phyloP scores from a whole-genome alignment of 2,888 invertebrate genomes.

The Tribolium freemani region DNA sequence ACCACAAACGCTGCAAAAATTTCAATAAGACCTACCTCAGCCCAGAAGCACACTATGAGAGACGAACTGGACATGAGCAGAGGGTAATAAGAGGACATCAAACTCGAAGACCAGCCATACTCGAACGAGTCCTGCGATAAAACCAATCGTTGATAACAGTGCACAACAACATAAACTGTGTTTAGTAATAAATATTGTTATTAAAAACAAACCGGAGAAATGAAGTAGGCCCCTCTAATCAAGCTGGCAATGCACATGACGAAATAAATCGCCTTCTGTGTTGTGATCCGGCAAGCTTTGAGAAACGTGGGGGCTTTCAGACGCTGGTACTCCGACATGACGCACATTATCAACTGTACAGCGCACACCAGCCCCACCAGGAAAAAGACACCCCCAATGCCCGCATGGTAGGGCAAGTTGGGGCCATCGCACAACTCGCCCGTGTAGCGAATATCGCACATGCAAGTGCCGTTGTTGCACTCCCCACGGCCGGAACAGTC shows the following conservation, averaged over 20 bases:
- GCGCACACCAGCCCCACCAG: slow-evolving; percentile 87
- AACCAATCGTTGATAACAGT: neutral
- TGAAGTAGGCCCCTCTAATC: slow-evolving; percentile 90
- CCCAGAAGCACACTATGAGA: slow-evolving; percentile 94
- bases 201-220: slow-evolving; percentile 81
- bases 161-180: neutral
- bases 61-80: slow-evolving; percentile 90
- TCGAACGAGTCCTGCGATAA: slow-evolving; percentile 79
- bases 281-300: slow-evolving; percentile 88
- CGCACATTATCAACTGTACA: slow-evolving; percentile 87
- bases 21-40: slow-evolving; percentile 78
- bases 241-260: slow-evolving; percentile 89
- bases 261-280: slow-evolving; percentile 90
- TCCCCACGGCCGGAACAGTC: slow-evolving; percentile 93
- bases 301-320: slow-evolving; percentile 87
- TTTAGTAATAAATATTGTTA: too few species aligned
- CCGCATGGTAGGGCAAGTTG: slow-evolving; percentile 84
- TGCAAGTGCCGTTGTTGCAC: slow-evolving; percentile 91
- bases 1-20: slow-evolving; percentile 11
- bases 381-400: slow-evolving; percentile 83
- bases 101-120: slow-evolving; percentile 88
- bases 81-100: slow-evolving; percentile 92
- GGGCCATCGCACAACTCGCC: slow-evolving; percentile 87
- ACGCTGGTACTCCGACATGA: slow-evolving; percentile 84
- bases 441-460: slow-evolving; percentile 90